These are phyloP conservation scores for Lepilemur ruficaudatus DNA, from an alignment of 2,797 vertebrate genomes.

Conservation along the genomic window DNA sequence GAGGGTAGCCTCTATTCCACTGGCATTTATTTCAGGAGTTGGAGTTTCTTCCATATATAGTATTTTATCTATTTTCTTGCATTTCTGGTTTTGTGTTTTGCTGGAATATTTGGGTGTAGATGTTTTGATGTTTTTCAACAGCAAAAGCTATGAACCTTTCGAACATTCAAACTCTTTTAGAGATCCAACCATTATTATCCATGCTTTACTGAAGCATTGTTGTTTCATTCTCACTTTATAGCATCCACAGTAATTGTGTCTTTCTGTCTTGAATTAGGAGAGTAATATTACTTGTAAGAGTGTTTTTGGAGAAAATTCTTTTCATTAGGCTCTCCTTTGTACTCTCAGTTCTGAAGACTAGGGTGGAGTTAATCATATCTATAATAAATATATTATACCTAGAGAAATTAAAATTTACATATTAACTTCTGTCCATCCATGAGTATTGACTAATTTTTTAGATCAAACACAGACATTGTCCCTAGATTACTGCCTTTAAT, in stretches of 20 bases:
- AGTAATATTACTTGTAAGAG: background rate
- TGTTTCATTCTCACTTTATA: constrained; percentile 42
- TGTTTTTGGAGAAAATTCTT: constrained; percentile 41
- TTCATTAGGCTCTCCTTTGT: background rate
- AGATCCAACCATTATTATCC: background rate
- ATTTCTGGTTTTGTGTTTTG: constrained; percentile 35
- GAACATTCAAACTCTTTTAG: background rate
- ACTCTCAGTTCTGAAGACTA: constrained; percentile 46
- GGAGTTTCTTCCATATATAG: background rate
- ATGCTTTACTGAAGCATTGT: background rate
- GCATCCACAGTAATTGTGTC: constrained; percentile 13
- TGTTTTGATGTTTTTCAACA: background rate
- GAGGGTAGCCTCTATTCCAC: background rate
- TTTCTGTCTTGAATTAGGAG: constrained; percentile 45
- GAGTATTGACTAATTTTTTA: constrained; percentile 53
- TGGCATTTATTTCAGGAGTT: constrained; percentile 22
- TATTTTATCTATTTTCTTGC: background rate
- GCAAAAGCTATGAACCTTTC: background rate
- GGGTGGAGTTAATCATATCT: constrained; percentile 5
- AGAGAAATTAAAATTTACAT: constrained; percentile 7
- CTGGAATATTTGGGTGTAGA: background rate
- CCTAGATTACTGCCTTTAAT: constrained; percentile 63
- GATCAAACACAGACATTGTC: constrained; percentile 13
- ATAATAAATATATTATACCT: constrained; percentile 1
- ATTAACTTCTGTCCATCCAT: constrained; percentile 16